Conservation (phyloP, 1,140 invertebrate genomes). For the Papilio machaon region DNA sequence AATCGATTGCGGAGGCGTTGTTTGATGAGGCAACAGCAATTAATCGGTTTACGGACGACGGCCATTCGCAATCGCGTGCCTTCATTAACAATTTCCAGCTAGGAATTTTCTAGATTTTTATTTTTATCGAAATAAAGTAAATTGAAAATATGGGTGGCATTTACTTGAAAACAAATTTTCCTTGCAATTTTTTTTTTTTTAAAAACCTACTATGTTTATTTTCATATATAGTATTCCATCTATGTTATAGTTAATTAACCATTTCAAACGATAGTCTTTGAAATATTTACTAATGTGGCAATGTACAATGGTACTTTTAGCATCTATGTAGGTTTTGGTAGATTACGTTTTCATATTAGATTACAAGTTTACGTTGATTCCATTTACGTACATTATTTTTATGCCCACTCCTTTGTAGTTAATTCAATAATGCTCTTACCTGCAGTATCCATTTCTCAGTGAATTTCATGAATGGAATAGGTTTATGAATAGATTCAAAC, state of each 20-base stretch:
- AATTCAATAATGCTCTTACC: not conserved
- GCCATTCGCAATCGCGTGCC: conserved; percentile 40
- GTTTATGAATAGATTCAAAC: not conserved
- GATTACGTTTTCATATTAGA: not conserved
- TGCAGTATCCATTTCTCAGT: not conserved
- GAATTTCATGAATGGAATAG: not conserved
- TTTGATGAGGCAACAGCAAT: conserved; percentile 59
- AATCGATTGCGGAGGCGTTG: conserved; percentile 46
- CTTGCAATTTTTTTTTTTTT: no score
- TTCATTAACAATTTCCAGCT: conserved; percentile 62
- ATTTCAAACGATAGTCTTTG: no score
- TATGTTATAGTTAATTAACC: no score
- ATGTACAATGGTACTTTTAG: not conserved
- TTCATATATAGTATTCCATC: no score
- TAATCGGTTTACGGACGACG: conserved; percentile 54
- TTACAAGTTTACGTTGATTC: not conserved
- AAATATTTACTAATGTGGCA: no score
- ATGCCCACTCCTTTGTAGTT: not conserved
- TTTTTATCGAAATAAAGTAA: conserved; percentile 18
- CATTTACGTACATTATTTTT: not conserved
- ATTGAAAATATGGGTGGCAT: not conserved
- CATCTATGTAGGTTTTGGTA: not conserved
- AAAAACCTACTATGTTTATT: no score
- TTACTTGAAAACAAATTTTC: not conserved
- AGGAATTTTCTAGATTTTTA: conserved; percentile 37